Evolutionary conservation across 1,140 invertebrate genomes (phyloP).

Genomic region (Neodiprion fabricii): DNA sequence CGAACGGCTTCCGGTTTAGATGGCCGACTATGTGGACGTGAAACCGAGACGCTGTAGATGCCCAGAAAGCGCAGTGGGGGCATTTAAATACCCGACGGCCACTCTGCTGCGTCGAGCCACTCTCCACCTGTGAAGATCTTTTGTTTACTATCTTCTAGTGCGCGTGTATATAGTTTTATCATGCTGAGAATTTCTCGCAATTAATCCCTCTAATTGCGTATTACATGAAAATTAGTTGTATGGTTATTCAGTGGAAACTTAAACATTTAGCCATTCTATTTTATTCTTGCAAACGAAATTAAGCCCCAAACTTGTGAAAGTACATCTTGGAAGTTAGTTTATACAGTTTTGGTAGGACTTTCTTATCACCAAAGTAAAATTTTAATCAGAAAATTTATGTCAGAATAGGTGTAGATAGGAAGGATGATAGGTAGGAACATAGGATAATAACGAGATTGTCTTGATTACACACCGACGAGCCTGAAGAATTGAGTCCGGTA

Average conservation of each 20-base stretch:
- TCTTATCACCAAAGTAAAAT: too few relatives aligned
- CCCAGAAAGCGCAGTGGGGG: conserved; percentile 89
- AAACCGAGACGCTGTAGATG: conserved; percentile 88
- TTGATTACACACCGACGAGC: conserved; percentile 45
- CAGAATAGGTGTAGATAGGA: neutral
- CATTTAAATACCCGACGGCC: conserved; percentile 80
- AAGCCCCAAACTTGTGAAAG: too few relatives aligned
- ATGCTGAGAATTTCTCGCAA: too few relatives aligned
- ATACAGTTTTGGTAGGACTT: too few relatives aligned
- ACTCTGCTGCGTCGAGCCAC: conserved; percentile 49
- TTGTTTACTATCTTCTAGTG: neutral
- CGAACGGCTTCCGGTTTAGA: conserved; percentile 91
- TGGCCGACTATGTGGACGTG: conserved; percentile 93
- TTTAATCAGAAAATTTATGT: too few relatives aligned
- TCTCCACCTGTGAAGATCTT: conserved; percentile 50
- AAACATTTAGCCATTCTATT: too few relatives aligned
- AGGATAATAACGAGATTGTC: neutral
- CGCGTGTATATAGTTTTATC: too few relatives aligned
- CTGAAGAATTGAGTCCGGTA: conserved; percentile 46
- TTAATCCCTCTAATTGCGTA: too few relatives aligned
- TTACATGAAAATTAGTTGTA: too few relatives aligned
- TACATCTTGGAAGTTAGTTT: too few relatives aligned
- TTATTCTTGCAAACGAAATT: too few relatives aligned
- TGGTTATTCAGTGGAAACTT: too few relatives aligned
- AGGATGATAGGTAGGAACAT: neutral